These are phyloP conservation scores for Chanos chanos DNA, from an alignment of 2,797 vertebrate species.

Conservation along the genomic window DNA sequence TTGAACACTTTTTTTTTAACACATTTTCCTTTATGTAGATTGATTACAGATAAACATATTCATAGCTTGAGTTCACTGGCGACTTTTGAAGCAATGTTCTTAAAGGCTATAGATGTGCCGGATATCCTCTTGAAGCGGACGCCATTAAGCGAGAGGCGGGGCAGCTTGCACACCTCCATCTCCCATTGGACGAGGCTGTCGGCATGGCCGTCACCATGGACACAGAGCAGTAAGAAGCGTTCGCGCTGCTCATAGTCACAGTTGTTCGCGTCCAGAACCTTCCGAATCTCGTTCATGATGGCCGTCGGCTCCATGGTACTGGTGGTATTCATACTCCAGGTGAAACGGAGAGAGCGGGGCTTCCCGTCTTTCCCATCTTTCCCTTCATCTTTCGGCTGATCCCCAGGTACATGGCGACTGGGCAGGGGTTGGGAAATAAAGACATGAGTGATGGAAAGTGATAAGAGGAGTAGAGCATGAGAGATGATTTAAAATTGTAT, in stretches of 20 bases:
- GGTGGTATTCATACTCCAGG: constrained; percentile 92
- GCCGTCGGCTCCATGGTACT: constrained; percentile 85
- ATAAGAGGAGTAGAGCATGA: neutral
- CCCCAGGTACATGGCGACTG: constrained; percentile 79
- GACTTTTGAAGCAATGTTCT: constrained; percentile 92
- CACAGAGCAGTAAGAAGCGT: constrained; percentile 84
- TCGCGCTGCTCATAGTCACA: constrained; percentile 88
- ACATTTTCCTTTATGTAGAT: constrained; percentile 41
- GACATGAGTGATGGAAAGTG: neutral
- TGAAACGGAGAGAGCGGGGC: constrained; percentile 85
- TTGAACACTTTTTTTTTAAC: constrained; percentile 37
- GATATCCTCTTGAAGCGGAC: constrained; percentile 90
- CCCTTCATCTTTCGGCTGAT: constrained; percentile 82
- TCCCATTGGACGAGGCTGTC: constrained; percentile 89
- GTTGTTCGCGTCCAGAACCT: constrained; percentile 85
- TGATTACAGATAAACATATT: constrained; percentile 64
- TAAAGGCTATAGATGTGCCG: constrained; percentile 89
- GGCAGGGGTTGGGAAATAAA: neutral
- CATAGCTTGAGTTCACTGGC: constrained; percentile 93
- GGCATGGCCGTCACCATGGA: constrained; percentile 78
- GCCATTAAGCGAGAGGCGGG: constrained; percentile 87
- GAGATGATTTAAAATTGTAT: neutral
- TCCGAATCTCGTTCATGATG: constrained; percentile 87
- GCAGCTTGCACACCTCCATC: constrained; percentile 91
- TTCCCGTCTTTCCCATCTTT: constrained; percentile 88